phyloP scores from a whole-genome alignment of 2,888 invertebrate genomes.

The Netelia inedita region DNA sequence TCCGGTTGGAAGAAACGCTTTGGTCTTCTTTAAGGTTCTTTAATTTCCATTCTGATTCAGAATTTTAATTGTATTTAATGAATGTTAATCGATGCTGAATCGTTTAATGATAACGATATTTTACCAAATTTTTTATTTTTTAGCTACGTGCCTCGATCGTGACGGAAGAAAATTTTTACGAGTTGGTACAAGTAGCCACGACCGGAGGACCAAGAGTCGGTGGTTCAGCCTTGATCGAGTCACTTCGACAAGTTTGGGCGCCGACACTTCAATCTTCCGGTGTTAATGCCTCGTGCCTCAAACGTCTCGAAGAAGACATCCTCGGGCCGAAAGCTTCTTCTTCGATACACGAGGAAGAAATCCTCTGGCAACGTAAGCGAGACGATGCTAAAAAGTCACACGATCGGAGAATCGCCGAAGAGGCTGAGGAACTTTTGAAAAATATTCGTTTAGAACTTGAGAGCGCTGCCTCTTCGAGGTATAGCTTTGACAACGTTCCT shows the following conservation, averaged over 20 bases:
- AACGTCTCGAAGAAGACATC: conserved; percentile 80
- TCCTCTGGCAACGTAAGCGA: conserved; percentile 76
- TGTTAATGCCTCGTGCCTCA: conserved; percentile 76
- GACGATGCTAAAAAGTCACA: conserved; percentile 75
- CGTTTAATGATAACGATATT: not conserved
- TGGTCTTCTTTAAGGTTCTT: conserved; percentile 83
- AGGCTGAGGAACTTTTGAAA: conserved; percentile 75
- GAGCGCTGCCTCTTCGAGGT: conserved; percentile 80
- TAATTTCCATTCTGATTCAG: not conserved
- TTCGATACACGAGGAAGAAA: conserved; percentile 79
- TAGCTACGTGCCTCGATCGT: conserved; percentile 77
- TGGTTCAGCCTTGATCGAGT: conserved; percentile 78
- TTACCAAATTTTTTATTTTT: not conserved
- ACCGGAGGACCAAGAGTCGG: conserved; percentile 76
- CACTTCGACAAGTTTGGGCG: conserved; percentile 82
- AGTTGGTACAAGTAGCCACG: conserved; percentile 81
- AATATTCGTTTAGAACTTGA: conserved; percentile 80
- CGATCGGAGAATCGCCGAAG: conserved; percentile 77
- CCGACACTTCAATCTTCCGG: conserved; percentile 80
- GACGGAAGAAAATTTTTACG: conserved; percentile 82
- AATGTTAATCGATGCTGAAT: not conserved
- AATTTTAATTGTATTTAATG: conserved; percentile 3
- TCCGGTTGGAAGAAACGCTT: conserved; percentile 75
- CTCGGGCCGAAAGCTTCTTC: conserved; percentile 76
- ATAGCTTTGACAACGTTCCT: not conserved